Base-by-base conservation (phyloP, 2,113 vertebrate genomes). In the Myotis lucifugus region DNA sequence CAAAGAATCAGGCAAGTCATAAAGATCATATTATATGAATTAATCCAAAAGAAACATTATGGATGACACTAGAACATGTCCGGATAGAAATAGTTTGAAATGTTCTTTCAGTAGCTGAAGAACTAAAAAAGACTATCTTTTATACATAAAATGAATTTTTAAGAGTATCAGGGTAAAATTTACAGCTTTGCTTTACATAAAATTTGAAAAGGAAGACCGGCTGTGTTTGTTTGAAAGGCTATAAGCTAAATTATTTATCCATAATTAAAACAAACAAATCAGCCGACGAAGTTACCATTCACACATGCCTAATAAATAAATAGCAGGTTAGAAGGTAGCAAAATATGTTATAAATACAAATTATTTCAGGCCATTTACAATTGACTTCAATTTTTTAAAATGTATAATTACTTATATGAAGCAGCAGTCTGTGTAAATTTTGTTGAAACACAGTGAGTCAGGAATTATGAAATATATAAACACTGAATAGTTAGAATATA, bases 221-320 rank as follows among this genome's bases (percentile, higher is more conserved):
- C 17, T 92, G 8, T 88, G 13, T 77, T 27, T 93, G 66, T 67
- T 70, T 64, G 32, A 29, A 95, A 95, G 21, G 3, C 34, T 50
- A 2, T 37, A 76, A 66, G 50, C 37, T 96, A 94, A 96, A 95
- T 92, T 88, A 96, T 94, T 96, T 93, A 95, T 40, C 42, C 37
- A 73, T 95, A 93, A 95, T 95, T 93, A 94, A 97, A 94, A 87
- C 69, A 56, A 97, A 85, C 64, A 96, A 93, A 91, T 94, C 82
- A 97, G 89, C 83, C 69, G 34, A 73, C 74, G 46, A 92, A 92
- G 37, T 72, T 73, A 79, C 40, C 21, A 89, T 64, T 85, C 92
- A 95, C 6, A 84, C 5, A 86, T 70, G 10, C 27, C 73, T 94
- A 95, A 93, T 90, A 86, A 94, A 83, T 88, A 86, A 72, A 85